Base-by-base conservation (phyloP, 1,140 invertebrate species). In the Drosophila sproati region DNA sequence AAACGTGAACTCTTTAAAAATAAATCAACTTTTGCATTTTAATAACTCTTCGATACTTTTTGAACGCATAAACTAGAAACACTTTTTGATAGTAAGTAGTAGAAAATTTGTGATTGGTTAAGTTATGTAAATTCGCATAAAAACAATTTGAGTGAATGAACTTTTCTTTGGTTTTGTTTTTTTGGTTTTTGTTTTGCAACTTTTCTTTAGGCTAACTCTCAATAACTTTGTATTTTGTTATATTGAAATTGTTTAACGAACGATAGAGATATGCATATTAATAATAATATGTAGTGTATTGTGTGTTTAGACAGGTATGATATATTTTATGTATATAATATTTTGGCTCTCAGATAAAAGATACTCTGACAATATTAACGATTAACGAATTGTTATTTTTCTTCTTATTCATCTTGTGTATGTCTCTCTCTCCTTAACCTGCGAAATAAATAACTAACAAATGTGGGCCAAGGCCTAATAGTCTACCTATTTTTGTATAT, bases 391-490 rank as follows among this genome's bases (percentile, higher is more conserved):
- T 69, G 59, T 88, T 69, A 0, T 2, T 20, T 20, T 20, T 20
- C 20, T 20, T 20, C 20, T 20, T 20, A 1, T 77, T 77, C 39
- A 12, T 43, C 8, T 43, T n/a, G 39, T n/a, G 6, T 43, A 37
- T 85, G 73, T 83, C 85, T 89, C 85, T 87, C 83, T 88, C 83
- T 83, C 77, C 82, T 69, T 63, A 70, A 89, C 73, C 83, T 88
- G 72, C 68, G 77, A 82, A 67, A 73, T 39, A 77, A 73, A 50
- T 64, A 66, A 64, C 69, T 60, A 75, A 75, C 59, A 75, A 64
- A 75, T 61, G 52, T 75, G 68, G 73, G 66, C 66, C 72, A 74
- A 74, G 72, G 72, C 59, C 66, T 63, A 62, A 8, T 39, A 55
- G 12, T 39, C 52, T 10, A 47, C 41, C 41, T 60, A 34, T 47